Base-by-base conservation (phyloP, 2,888 invertebrate species). In the Merodon equestris region DNA sequence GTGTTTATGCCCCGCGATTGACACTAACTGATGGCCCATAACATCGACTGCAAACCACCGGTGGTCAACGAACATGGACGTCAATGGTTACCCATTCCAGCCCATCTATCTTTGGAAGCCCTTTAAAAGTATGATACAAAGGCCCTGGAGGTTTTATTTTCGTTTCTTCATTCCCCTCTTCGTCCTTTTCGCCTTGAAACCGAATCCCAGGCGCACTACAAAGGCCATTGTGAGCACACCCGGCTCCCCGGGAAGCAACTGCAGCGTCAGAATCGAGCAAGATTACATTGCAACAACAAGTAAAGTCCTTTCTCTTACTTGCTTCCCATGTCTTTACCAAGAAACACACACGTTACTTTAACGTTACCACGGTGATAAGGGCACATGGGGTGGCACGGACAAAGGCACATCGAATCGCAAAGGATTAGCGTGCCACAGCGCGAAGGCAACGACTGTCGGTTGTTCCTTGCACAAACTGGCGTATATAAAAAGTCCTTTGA, bases 331-430 rank as follows among this genome's bases (percentile, higher is more conserved):
- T 14, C 38, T 18, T 58, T 12, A 0, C 13, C 13, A 1, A 14
- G 9, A 18, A 54, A 36, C 27, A 67, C 45, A 42, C 12, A 18
- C 44, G 18, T 1, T 17, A 58, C 38, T 36, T 2, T 10, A 40
- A 40, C 2, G 53, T 10, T 12, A 67, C 61, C 57, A 70, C 63
- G 57, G 57, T 19, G 34, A 64, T 47, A 73, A 57, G 73, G 72
- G 67, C 61, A 68, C 61, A 63, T 73, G 57, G n/a, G n/a, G 27
- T 27, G 27, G 27, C 27, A 27, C 27, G 27, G 57, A 57, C 56
- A 73, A 72, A 53, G 73, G 63, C 73, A 67, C 67, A 57, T 67
- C 73, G 73, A 47, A 61, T 42, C 67, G 63, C 77, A 72, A 73
- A 73, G 67, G 77, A 73, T 77, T 63, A 63, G 44, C 44, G 36